Base-by-base conservation (phyloP, 1,140 invertebrate genomes). In the Zophobas morio region DNA sequence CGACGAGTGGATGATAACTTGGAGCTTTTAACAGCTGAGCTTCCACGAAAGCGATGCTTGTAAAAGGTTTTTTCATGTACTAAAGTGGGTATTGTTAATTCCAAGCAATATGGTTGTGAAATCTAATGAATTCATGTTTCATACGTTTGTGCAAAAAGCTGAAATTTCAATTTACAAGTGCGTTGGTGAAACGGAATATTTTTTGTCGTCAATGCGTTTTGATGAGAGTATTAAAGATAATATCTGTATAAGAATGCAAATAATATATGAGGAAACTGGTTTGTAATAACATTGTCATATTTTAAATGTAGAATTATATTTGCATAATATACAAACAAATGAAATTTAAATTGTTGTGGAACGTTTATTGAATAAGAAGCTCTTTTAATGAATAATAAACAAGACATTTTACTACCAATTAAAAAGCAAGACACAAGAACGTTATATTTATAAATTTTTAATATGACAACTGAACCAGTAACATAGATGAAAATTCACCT, bases 281-380 rank as follows among this genome's bases (percentile, higher is more conserved):
- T 60, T 60, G 4, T 46, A 46, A 46, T 46, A 46, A 46, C 42
- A 46, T 46, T 6, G 56, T 60, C 2, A 60, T 35, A 60, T 37
- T 57, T 36, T 37, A 60, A 36, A 60, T 36, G 35, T 36, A 35
- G 34, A 36, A 60, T 60, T 60, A 35, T 60, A 60, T 60, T 60
- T 60, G 56, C 56, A 60, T 60, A 60, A 60, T 60, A 60, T 60
- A 60, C 56, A 60, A 60, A 60, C 54, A 57, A 57, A 57, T 57
- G 54, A 57, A 37, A 35, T 60, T 37, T 46, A 46, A 46, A 46
- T 46, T 46, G 42, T 46, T 46, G 42, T 46, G 42, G 42, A 46
- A 46, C 42, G 8, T 46, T 60, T 35, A 60, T 60, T 60, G 56
- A 60, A 60, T 39, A 60, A 60, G 56, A 60, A 60, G 56, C 56